These are phyloP conservation scores for Furnarius figulus DNA, from an alignment of 2,113 vertebrate genomes.

Conservation along the genomic window DNA sequence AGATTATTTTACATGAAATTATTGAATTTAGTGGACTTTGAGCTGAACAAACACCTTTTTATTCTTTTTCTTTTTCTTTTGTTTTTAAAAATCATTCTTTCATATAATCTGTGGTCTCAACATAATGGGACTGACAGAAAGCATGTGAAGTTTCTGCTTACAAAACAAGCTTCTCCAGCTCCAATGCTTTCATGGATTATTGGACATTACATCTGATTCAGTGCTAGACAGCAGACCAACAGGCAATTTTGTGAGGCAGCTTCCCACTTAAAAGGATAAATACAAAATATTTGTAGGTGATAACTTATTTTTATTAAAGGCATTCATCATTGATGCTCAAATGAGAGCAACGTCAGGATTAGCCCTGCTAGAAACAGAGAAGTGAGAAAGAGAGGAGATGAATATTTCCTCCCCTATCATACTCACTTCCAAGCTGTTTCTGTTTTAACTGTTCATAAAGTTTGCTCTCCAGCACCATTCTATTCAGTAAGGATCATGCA, in stretches of 20 bases:
- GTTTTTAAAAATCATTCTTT: neutral
- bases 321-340: neutral
- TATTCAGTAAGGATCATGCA: neutral
- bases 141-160: neutral
- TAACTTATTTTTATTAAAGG: neutral
- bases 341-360: fast-evolving
- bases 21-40: neutral
- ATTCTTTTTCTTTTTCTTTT: too few relatives aligned
- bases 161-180: neutral
- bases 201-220: neutral
- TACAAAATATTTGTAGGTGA: neutral
- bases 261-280: neutral
- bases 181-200: neutral
- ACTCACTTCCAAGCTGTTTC: fast-evolving
- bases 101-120: neutral
- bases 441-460: neutral
- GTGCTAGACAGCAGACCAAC: neutral
- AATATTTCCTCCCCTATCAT: neutral
- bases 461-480: neutral
- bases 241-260: neutral
- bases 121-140: neutral
- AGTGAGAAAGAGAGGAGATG: neutral
- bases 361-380: neutral
- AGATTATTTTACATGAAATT: neutral
- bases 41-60: neutral